Conservation (phyloP, 2,888 invertebrate species). For the Cheilosia grossa region DNA sequence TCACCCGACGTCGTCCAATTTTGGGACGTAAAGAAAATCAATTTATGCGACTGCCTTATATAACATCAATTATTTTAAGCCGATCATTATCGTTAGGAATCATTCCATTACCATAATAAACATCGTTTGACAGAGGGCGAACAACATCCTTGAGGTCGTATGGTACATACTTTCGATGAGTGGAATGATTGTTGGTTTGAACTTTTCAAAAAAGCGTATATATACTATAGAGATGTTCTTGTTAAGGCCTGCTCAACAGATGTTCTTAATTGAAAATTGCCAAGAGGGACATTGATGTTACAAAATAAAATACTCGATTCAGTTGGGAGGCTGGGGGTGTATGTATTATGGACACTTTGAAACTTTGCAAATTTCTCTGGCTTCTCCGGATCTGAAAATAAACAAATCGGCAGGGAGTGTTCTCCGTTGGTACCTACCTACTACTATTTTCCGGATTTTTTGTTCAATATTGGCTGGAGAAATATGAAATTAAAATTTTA, state of each 20-base stretch:
- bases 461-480: too few species aligned
- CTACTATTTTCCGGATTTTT: too few species aligned
- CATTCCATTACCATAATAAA: slow-evolving; percentile 38
- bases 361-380: too few species aligned
- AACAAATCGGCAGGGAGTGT: too few species aligned
- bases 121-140: neutral
- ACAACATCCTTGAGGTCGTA: slow-evolving; percentile 1
- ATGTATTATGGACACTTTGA: neutral
- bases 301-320: neutral
- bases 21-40: neutral
- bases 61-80: slow-evolving; percentile 14
- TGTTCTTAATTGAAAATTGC: neutral
- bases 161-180: neutral
- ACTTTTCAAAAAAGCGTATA: neutral
- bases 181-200: neutral
- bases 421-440: too few species aligned
- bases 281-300: neutral
- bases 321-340: neutral
- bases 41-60: slow-evolving; percentile 11
- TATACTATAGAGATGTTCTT: neutral
- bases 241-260: neutral
- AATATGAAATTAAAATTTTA: too few species aligned
- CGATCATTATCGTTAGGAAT: slow-evolving; percentile 32
- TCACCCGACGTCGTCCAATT: neutral
- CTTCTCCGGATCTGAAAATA: too few species aligned